Percentiles rank a stretch among this genome's conserved stretches.
Evolutionary conservation across 2,113 vertebrate genomes (phyloP).

Genomic region (Pipra filicauda): DNA sequence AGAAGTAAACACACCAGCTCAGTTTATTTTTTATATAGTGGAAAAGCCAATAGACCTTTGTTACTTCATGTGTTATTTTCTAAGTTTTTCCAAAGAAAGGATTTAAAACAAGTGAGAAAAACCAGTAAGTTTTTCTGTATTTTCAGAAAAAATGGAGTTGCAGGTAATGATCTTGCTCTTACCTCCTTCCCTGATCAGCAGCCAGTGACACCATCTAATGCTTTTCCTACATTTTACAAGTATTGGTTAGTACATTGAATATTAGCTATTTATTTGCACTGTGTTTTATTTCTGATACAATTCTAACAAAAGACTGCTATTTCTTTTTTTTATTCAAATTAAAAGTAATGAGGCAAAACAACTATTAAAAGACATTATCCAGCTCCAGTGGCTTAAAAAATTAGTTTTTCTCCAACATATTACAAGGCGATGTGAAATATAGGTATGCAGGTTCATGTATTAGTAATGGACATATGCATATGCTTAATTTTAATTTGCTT

Average conservation of each 20-base stretch:
- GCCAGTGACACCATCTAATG: not conserved
- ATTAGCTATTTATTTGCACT: not conserved
- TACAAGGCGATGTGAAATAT: conserved; percentile 43
- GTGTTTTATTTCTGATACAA: conserved; percentile 38
- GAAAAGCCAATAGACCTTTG: not conserved
- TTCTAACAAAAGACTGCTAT: not conserved
- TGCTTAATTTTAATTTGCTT: not conserved
- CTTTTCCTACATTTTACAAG: not conserved
- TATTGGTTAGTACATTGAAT: not conserved
- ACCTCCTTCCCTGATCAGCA: not conserved
- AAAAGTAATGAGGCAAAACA: conserved; percentile 70
- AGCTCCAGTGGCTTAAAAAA: conserved; percentile 74
- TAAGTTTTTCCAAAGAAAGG: not conserved
- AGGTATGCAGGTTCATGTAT: not conserved
- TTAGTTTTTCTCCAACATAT: conserved; percentile 55
- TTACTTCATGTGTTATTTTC: not conserved
- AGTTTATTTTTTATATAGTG: not conserved
- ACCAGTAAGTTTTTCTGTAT: not conserved
- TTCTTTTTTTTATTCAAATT: conserved; percentile 50
- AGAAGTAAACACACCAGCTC: not conserved
- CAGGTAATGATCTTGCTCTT: not conserved
- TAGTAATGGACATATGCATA: not conserved
- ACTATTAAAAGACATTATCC: conserved; percentile 56
- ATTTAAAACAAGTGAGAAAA: not conserved
- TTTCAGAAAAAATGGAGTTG: not conserved